Base-by-base conservation (phyloP, 2,888 invertebrate genomes). In the Muscina levida region DNA sequence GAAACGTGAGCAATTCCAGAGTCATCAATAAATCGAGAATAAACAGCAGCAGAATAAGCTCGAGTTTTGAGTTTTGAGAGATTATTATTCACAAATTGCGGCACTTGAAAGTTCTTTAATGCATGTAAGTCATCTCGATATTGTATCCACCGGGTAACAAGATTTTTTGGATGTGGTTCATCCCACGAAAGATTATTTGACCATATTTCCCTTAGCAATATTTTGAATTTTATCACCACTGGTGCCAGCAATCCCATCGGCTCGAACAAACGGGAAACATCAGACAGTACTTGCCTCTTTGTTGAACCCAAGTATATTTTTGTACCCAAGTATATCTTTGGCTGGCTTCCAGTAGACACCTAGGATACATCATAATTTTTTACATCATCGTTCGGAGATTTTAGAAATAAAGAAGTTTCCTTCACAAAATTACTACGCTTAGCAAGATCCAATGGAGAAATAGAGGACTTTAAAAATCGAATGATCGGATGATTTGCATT, bases 121-220 rank as follows among this genome's bases (percentile, higher is more conserved):
- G 22, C 15, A 15, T 5, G 15, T 37, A 81, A n/a, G 26, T 73
- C 70, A 17, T 62, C 17, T 3, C 46, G 0, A 39, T 74, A 70
- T 11, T 44, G 19, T 0, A 10, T 10, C 76, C 76, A 73, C 44
- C 66, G 31, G 1, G 19, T 15, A 11, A 6, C 56, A 13, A 78
- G 1, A 1, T 72, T 2, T 8, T 39, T 5, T 17, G 80, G 82
- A 26, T 81, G 51, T 17, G 59, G 57, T 13, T 83, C 82, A 39
- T 83, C 82, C 83, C 82, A 82, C 4, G 13, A 8, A 2, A 83
- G 22, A 1, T 75, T 82, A 1, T 48, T 71, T 2, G 82, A 59
- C 80, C 83, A 83, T 6, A 82, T 48, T 15, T 83, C 72, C 46
- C 82, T 78, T 22, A 82, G 83, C 5, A 82, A 8, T 2, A 82